These are phyloP conservation scores for Neodiprion lecontei DNA, from an alignment of 1,140 invertebrate species.

Conservation along the genomic window DNA sequence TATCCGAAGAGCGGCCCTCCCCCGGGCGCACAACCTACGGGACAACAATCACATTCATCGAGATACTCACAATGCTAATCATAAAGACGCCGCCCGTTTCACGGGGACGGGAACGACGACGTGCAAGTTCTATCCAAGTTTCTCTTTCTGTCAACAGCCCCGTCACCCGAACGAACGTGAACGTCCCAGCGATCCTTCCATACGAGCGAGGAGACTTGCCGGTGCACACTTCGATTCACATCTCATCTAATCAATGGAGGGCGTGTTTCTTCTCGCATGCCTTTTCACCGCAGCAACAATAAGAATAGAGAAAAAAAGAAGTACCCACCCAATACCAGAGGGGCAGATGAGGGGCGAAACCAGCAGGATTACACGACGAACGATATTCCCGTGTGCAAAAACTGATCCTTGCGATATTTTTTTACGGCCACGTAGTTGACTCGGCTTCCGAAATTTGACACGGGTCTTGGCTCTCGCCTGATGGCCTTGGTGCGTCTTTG, in stretches of 20 bases:
- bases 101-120: conserved; percentile 41
- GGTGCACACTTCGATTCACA: too few species aligned
- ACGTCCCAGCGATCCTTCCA: neutral
- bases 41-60: conserved; percentile 63
- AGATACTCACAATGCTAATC: conserved; percentile 60
- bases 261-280: too few species aligned
- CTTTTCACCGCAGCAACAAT: neutral
- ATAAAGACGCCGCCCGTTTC: conserved; percentile 61
- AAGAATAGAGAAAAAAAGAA: neutral
- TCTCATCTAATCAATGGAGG: too few species aligned
- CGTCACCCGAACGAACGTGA: too few species aligned
- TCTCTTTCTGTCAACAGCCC: neutral
- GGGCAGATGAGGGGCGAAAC: too few species aligned
- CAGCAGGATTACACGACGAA: neutral
- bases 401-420: neutral
- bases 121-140: neutral
- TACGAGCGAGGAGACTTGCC: neutral
- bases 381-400: neutral
- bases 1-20: too few species aligned
- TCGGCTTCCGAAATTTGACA: conserved; percentile 15
- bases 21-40: conserved; percentile 20
- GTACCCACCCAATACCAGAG: too few species aligned
- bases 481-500: conserved; percentile 5
- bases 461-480: neutral
- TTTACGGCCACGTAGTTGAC: neutral